Conservation (phyloP, 2,113 vertebrate species). For the Ictidomys tridecemlineatus region DNA sequence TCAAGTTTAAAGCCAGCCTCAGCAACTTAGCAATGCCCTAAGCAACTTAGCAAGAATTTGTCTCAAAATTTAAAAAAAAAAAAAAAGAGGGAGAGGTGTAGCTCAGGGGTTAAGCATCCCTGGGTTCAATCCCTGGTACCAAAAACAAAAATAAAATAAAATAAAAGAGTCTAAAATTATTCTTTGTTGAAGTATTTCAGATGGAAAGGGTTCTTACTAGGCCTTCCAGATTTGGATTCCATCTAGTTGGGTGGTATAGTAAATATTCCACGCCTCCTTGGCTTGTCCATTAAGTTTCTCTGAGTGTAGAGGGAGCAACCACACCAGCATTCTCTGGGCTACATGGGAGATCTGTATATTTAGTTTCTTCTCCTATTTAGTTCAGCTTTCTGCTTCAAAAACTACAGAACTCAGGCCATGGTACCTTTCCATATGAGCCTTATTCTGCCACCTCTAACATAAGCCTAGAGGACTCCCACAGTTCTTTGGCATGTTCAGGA, state of each 20-base stretch:
- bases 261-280: not conserved
- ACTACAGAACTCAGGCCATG: not conserved
- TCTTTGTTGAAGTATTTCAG: too few relatives aligned
- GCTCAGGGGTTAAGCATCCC: too few relatives aligned
- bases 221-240: not conserved
- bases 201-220: too few relatives aligned
- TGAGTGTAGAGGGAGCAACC: not conserved
- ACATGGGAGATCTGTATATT: not conserved
- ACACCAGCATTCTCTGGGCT: not conserved
- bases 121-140: too few relatives aligned
- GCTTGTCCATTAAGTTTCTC: not conserved
- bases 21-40: too few relatives aligned
- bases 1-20: too few relatives aligned
- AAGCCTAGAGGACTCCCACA: not conserved
- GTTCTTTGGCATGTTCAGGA: not conserved
- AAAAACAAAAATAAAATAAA: too few relatives aligned
- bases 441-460: not conserved
- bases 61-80: too few relatives aligned
- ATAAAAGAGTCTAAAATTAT: too few relatives aligned
- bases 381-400: not conserved
- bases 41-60: too few relatives aligned
- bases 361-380: not conserved
- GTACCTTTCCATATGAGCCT: not conserved
- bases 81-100: too few relatives aligned
- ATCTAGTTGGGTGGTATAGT: not conserved